Evolutionary conservation across 2,797 vertebrate genomes (phyloP).

Genomic region (Aulostomus chinensis): DNA sequence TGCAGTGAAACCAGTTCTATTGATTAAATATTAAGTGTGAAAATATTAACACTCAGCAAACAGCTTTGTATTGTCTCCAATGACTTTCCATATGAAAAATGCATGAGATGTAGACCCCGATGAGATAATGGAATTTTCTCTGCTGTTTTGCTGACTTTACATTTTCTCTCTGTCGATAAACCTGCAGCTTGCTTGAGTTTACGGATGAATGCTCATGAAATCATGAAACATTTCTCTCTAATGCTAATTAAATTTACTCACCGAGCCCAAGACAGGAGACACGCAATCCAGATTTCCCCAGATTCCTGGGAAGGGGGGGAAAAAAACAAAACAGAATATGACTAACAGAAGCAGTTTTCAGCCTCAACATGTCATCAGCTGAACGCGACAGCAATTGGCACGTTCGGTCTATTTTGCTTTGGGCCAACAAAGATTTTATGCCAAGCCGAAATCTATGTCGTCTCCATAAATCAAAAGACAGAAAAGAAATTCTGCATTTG

Average conservation of each 20-base stretch:
- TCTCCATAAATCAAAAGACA: background rate
- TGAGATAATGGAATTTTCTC: background rate
- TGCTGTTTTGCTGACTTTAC: background rate
- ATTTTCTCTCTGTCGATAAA: background rate
- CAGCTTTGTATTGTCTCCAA: conserved; percentile 27
- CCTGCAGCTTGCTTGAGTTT: conserved; percentile 5
- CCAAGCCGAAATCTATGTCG: conserved; percentile 12
- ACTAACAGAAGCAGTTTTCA: conserved; percentile 22
- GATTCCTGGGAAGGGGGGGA: conserved; percentile 83
- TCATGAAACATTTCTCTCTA: conserved; percentile 33
- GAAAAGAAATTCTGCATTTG: conserved; percentile 6
- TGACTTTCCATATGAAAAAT: conserved; percentile 45
- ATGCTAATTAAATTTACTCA: conserved; percentile 81
- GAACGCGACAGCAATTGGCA: conserved; percentile 8
- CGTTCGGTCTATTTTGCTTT: conserved; percentile 1
- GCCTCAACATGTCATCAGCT: conserved; percentile 17
- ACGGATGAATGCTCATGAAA: conserved; percentile 36
- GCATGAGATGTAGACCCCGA: conserved; percentile 33
- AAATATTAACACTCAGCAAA: conserved; percentile 46
- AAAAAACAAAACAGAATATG: conserved; percentile 43
- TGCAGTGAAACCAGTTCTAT: conserved; percentile 15
- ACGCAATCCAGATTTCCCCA: conserved; percentile 96
- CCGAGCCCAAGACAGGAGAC: conserved; percentile 97
- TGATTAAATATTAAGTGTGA: conserved; percentile 61
- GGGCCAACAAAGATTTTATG: background rate